Percentiles rank a stretch among this genome's conserved stretches.
These are phyloP conservation scores for Sceliomorpha sp. DNA, from an alignment of 2,888 invertebrate genomes.

Conservation along the genomic window DNA sequence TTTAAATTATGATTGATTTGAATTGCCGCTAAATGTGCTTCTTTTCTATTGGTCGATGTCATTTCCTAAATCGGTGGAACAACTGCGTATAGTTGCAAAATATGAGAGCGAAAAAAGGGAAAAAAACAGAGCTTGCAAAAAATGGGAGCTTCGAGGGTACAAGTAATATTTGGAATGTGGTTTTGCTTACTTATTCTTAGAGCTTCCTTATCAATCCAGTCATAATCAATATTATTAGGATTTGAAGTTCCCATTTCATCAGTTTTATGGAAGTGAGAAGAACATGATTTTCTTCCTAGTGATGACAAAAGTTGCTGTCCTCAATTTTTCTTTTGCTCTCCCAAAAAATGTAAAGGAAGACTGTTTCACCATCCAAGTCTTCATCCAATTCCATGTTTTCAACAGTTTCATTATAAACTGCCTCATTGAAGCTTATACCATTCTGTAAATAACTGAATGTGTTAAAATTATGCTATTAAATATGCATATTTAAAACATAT, in stretches of 20 bases:
- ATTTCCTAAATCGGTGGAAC: too few relatives aligned
- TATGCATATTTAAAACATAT: slow-evolving; percentile 4
- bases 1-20: too few relatives aligned
- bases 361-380: slow-evolving; percentile 98
- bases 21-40: too few relatives aligned
- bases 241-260: slow-evolving; percentile 96
- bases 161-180: background rate
- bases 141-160: too few relatives aligned
- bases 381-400: slow-evolving; percentile 97
- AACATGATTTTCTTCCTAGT: slow-evolving; percentile 87
- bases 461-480: slow-evolving; percentile 9
- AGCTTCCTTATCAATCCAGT: slow-evolving; percentile 98
- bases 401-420: slow-evolving; percentile 98
- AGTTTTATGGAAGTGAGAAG: slow-evolving; percentile 83
- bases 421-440: slow-evolving; percentile 87
- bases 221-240: slow-evolving; percentile 96
- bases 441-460: slow-evolving; percentile 79
- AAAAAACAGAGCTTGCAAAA: too few relatives aligned
- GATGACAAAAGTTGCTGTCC: slow-evolving; percentile 94
- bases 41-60: too few relatives aligned
- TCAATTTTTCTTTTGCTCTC: too few relatives aligned
- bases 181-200: slow-evolving; percentile 89
- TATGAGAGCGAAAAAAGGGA: too few relatives aligned
- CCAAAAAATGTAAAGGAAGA: slow-evolving; percentile 98
- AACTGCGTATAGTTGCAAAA: too few relatives aligned